A percentile compares a stretch with the other conserved stretches of the same genome.
phyloP scores from a whole-genome alignment of 2,888 invertebrate species.

The Habroteleia sp. region DNA sequence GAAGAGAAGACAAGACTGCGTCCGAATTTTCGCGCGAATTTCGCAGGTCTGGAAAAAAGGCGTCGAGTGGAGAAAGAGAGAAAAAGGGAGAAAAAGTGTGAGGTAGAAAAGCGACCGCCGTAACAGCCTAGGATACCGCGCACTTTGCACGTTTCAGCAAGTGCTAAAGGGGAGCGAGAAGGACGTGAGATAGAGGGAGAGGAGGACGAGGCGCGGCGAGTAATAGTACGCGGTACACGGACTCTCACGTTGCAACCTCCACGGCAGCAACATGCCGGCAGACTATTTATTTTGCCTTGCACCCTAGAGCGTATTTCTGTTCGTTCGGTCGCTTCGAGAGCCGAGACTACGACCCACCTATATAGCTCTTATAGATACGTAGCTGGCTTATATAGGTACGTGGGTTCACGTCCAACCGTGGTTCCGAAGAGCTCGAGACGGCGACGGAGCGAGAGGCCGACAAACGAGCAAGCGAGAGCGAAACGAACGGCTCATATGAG shows the following conservation, averaged over 20 bases:
- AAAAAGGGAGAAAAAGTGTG: slow-evolving; percentile 20
- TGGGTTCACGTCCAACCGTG: slow-evolving; percentile 61
- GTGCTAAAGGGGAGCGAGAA: slow-evolving; percentile 52
- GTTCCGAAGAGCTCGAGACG: slow-evolving; percentile 49
- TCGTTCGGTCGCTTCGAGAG: slow-evolving; percentile 53
- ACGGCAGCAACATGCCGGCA: slow-evolving; percentile 65
- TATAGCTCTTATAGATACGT: slow-evolving; percentile 56
- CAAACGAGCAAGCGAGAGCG: slow-evolving; percentile 33
- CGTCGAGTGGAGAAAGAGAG: slow-evolving; percentile 23
- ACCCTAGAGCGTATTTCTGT: slow-evolving; percentile 65
- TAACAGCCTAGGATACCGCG: slow-evolving; percentile 56
- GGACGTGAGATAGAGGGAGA: slow-evolving; percentile 36
- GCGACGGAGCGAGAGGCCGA: slow-evolving; percentile 24
- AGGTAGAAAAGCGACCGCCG: slow-evolving; percentile 38
- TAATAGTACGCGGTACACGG: slow-evolving; percentile 54
- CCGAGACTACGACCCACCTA: slow-evolving; percentile 43
- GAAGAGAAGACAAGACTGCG: slow-evolving; percentile 22
- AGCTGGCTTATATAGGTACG: slow-evolving; percentile 49
- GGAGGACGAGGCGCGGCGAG: slow-evolving; percentile 32
- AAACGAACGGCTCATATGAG: slow-evolving; percentile 65
- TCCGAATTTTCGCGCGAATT: slow-evolving; percentile 34
- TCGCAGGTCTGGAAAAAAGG: slow-evolving; percentile 26
- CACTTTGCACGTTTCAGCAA: slow-evolving; percentile 62
- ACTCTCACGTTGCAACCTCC: slow-evolving; percentile 55
- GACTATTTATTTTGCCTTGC: slow-evolving; percentile 67